These are phyloP conservation scores for Protosalanx chinensis DNA, from an alignment of 2,797 vertebrate species.

Conservation along the genomic window DNA sequence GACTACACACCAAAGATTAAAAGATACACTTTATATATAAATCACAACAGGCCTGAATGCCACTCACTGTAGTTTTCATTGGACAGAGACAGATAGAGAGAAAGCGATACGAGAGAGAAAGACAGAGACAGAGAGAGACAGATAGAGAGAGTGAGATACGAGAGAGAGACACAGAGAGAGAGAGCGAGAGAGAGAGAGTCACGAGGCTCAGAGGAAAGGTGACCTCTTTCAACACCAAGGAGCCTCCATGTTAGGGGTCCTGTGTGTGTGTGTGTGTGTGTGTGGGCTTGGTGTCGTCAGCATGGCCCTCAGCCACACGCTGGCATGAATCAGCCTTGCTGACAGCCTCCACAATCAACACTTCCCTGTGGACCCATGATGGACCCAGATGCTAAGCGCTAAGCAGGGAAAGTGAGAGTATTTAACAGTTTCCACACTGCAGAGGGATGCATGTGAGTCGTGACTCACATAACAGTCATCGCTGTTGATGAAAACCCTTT, in stretches of 20 bases:
- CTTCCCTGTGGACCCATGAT: slow-evolving; percentile 55
- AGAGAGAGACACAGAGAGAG: neutral
- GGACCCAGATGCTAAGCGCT: slow-evolving; percentile 59
- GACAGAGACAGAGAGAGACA: slow-evolving; percentile 22
- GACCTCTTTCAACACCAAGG: slow-evolving; percentile 61
- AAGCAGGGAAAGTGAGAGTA: slow-evolving; percentile 47
- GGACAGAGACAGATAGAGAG: slow-evolving; percentile 34
- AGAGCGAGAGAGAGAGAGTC: neutral
- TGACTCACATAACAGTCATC: slow-evolving; percentile 20
- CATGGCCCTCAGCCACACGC: slow-evolving; percentile 61
- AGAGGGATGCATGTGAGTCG: slow-evolving; percentile 25
- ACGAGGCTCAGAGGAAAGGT: slow-evolving; percentile 31
- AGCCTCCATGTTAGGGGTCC: slow-evolving; percentile 55
- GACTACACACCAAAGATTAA: no score
- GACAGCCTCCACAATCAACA: slow-evolving; percentile 61
- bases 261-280: no score
- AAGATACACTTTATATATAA: no score
- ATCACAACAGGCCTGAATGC: neutral
- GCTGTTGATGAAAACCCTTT: neutral
- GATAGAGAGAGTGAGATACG: neutral
- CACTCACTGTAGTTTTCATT: slow-evolving; percentile 33
- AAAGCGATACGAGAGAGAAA: slow-evolving; percentile 7
- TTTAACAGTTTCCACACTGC: neutral
- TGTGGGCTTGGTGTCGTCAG: slow-evolving; percentile 39
- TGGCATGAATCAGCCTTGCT: slow-evolving; percentile 64